These are phyloP conservation scores for Elanus axillaris DNA, from an alignment of 2,113 vertebrate species.

Conservation along the genomic window DNA sequence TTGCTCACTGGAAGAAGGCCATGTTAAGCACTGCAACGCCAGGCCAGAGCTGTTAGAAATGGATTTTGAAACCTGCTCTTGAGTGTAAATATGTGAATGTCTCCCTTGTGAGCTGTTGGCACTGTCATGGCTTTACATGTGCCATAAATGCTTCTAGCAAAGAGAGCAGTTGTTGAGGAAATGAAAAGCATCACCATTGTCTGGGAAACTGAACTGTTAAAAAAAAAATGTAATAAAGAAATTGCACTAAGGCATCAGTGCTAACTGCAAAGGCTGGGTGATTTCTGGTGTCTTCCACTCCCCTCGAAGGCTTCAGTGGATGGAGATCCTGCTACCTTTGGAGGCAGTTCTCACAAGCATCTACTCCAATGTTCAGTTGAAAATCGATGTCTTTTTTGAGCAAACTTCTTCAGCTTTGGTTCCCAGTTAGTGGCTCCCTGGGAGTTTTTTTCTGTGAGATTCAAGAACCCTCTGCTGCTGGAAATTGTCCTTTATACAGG, in stretches of 20 bases:
- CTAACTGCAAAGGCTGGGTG: neutral
- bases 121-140: fast-evolving
- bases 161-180: neutral
- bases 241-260: neutral
- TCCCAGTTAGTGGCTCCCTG: neutral
- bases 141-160: neutral
- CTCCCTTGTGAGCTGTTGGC: neutral
- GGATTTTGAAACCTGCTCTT: neutral
- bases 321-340: neutral
- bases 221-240: neutral
- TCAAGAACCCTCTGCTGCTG: neutral
- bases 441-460: neutral
- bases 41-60: neutral
- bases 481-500: neutral
- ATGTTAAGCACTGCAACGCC: fast-evolving
- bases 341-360: neutral
- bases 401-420: neutral
- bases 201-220: neutral
- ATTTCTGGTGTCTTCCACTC: neutral
- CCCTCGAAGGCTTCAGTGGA: neutral
- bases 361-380: neutral
- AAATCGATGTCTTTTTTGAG: neutral
- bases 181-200: neutral
- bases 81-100: neutral
- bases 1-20: neutral